A percentile compares a stretch with the other conserved stretches of the same genome.
Evolutionary conservation across 2,797 vertebrate species (phyloP).

Genomic region (Gadopsis bispinosus): DNA sequence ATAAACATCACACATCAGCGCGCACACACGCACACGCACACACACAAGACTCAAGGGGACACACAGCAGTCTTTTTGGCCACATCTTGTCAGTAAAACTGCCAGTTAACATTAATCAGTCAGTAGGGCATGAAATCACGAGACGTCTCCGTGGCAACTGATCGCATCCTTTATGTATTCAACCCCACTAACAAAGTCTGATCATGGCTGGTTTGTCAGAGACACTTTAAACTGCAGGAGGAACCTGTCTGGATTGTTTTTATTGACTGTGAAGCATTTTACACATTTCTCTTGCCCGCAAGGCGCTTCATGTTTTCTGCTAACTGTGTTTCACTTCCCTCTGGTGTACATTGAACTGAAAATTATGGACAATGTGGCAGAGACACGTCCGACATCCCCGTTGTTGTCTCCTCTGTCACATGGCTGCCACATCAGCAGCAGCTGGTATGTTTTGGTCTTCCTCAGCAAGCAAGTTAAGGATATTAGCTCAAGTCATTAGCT

Average conservation of each 20-base stretch:
- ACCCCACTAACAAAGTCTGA: background rate
- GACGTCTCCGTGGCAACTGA: conserved; percentile 16
- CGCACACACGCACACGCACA: conserved; percentile 10
- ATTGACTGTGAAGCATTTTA: conserved; percentile 7
- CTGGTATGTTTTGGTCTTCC: conserved; percentile 7
- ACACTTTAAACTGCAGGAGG: background rate
- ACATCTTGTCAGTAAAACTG: conserved; percentile 10
- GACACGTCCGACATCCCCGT: background rate
- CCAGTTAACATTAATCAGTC: conserved; percentile 15
- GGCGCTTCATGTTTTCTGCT: background rate
- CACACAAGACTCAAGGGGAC: background rate
- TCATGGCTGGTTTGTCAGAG: background rate
- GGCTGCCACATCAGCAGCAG: conserved; percentile 31
- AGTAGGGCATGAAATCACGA: background rate
- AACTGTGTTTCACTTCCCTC: background rate
- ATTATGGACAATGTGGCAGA: background rate
- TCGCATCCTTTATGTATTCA: background rate
- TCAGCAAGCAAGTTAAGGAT: conserved; percentile 37
- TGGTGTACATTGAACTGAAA: background rate
- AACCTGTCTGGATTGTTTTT: background rate
- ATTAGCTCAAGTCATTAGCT: conserved; percentile 33
- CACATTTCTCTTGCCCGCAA: background rate
- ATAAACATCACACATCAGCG: background rate
- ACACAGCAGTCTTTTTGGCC: conserved; percentile 14
- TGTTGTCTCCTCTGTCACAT: conserved; percentile 16